Evolutionary conservation across 1,140 invertebrate species (phyloP).

Genomic region (Ceratina japonica): DNA sequence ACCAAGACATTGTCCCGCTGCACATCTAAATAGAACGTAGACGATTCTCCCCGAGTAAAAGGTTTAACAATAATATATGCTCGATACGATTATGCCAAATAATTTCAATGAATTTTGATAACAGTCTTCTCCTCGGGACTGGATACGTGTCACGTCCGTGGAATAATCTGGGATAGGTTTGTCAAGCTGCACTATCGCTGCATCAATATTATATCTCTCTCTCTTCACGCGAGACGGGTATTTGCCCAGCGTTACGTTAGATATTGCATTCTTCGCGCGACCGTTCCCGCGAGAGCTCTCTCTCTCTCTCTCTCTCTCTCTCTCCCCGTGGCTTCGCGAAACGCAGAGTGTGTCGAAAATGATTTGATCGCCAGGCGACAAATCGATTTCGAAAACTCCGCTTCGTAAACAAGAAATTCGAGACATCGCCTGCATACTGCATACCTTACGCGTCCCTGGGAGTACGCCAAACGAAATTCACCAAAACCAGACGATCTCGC

Average conservation of each 20-base stretch:
- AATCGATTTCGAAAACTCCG: background rate
- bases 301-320: background rate
- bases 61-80: too few species aligned
- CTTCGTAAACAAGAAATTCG: background rate
- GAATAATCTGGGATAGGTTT: background rate
- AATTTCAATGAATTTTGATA: background rate
- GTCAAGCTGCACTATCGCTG: conserved; percentile 8
- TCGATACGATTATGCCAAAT: too few species aligned
- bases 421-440: too few species aligned
- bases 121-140: background rate
- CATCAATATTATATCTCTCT: conserved; percentile 45
- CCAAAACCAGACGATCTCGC: background rate
- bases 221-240: conserved; percentile 6
- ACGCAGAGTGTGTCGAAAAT: background rate
- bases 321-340: background rate
- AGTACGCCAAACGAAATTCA: background rate
- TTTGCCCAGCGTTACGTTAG: conserved; percentile 18
- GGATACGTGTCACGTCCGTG: background rate
- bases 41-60: background rate
- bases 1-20: background rate
- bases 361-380: background rate
- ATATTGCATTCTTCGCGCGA: conserved; percentile 33
- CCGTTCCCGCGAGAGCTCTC: background rate
- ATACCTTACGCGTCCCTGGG: background rate
- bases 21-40: background rate